Evolutionary conservation across 2,888 invertebrate species (phyloP), one percentile per base, ranked within the genome.

Genomic region (Pogonocherus hispidulus): DNA sequence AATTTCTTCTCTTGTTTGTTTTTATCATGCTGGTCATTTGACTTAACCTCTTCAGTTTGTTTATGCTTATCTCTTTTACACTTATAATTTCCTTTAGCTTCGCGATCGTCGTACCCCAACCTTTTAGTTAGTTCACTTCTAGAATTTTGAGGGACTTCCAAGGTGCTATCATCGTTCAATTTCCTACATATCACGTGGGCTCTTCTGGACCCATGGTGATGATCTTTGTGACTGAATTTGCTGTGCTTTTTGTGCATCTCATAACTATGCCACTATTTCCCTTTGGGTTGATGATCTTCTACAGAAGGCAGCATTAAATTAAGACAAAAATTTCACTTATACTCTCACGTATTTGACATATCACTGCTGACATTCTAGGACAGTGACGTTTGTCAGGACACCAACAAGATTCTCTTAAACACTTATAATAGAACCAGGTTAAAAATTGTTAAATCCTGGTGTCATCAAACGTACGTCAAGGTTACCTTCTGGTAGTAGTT

Each of bases 231-330:
- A 9, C 52, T 20, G 49, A 32, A 20, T 57, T 60, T 69, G 35
- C 60, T 20, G 47, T 69, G 27, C 27, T 69, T 69, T 19, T 72
- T 69, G 16, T 62, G 66, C 71, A 69, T 69, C 54, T 52, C 55
- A 60, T 59, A 54, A 60, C 49, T 57, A 14, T 35, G 16, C n/a
- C 51, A 19, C 27, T 32, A 16, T 55, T n/a, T 37, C 14, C n/a
- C 16, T 27, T 32, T 6, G 14, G 14, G 6, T 20, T 60, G 32
- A 22, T 32, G 8, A 23, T 41, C 52, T 32, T 63, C 18, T 32
- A 18, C 27, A 44, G 3, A 11, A 8, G 9, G 16, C 19, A 14
- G 8, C 1, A 35, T 37, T n/a, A 55, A 20, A 20, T 41, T 55
- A 18, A 35, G 35, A 55, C 55, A 27, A 20, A 55, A 55, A 55